Conservation (phyloP, 1,140 invertebrate genomes). For the Elysia chlorotica region DNA sequence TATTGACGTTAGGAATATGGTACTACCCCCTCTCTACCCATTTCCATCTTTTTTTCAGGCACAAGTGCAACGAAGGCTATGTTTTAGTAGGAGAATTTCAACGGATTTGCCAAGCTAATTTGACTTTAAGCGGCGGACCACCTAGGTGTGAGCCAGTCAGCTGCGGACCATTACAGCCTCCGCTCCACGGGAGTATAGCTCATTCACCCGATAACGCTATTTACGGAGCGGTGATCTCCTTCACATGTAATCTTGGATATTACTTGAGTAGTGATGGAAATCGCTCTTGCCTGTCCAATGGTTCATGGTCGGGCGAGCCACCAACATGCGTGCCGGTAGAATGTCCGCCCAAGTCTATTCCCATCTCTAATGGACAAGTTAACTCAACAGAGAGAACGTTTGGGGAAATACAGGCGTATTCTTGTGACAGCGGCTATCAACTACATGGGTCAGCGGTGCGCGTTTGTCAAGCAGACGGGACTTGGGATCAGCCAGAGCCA, state of each 20-base stretch:
- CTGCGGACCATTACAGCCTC: no score
- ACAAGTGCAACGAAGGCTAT: constrained; percentile 60
- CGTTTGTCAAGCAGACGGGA: constrained; percentile 77
- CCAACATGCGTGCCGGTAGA: constrained; percentile 37
- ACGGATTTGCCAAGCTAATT: constrained; percentile 70
- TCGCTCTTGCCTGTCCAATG: constrained; percentile 48
- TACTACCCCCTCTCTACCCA: no score
- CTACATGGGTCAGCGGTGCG: constrained; percentile 58
- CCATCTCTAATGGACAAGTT: constrained; percentile 50
- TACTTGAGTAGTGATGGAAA: constrained; percentile 44
- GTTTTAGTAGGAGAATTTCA: constrained; percentile 49
- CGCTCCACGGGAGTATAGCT: no score
- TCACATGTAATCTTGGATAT: constrained; percentile 60
- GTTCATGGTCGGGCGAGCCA: constrained; percentile 51
- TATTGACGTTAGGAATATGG: no score
- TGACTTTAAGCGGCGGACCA: constrained; percentile 80
- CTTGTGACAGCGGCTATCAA: constrained; percentile 44
- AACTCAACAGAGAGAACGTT: constrained; percentile 39
- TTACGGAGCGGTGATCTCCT: constrained; percentile 64
- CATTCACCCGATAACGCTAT: no score
- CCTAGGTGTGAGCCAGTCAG: constrained; percentile 72
- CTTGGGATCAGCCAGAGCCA: constrained; percentile 74
- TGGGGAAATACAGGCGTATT: constrained; percentile 37
- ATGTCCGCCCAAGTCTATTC: constrained; percentile 35
- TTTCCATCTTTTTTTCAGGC: constrained; percentile 26